phyloP scores from a whole-genome alignment of 2,888 invertebrate species.

The Drosophila tanythrix region DNA sequence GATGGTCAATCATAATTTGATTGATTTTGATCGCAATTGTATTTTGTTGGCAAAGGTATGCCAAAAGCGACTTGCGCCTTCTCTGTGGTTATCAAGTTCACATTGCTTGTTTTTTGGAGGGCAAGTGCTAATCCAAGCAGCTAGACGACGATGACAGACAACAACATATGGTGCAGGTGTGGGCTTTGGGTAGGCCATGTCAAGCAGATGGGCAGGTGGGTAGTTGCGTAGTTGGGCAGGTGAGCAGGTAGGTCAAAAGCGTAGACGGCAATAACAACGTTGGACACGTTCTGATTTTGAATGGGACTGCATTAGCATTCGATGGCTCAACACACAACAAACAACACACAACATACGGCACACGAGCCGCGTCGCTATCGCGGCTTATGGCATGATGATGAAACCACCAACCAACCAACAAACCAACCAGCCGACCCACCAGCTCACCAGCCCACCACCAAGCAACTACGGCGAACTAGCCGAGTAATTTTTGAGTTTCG shows the following conservation, averaged over 20 bases:
- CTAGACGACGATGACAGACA: slow-evolving; percentile 14
- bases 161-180: neutral
- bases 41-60: neutral
- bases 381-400: slow-evolving; percentile 72
- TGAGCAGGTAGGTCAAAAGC: slow-evolving; percentile 17
- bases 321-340: slow-evolving; percentile 21
- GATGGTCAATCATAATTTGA: neutral
- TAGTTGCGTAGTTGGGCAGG: slow-evolving; percentile 1
- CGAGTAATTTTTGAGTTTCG: slow-evolving; percentile 42
- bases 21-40: neutral
- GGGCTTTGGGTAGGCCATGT: neutral
- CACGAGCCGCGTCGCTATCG: slow-evolving; percentile 30
- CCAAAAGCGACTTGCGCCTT: neutral
- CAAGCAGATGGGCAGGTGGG: neutral
- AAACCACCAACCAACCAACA: slow-evolving; percentile 34
- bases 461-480: slow-evolving; percentile 15
- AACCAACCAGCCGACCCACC: neutral
- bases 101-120: slow-evolving; percentile 37
- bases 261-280: slow-evolving; percentile 17
- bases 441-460: slow-evolving; percentile 3
- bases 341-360: neutral
- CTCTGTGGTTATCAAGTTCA: slow-evolving; percentile 40
- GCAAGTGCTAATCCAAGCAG: slow-evolving; percentile 35
- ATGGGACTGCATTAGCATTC: slow-evolving; percentile 70
- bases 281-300: slow-evolving; percentile 78